These are phyloP conservation scores for Oxyteleia sp. DNA, from an alignment of 2,888 invertebrate species.

Conservation along the genomic window DNA sequence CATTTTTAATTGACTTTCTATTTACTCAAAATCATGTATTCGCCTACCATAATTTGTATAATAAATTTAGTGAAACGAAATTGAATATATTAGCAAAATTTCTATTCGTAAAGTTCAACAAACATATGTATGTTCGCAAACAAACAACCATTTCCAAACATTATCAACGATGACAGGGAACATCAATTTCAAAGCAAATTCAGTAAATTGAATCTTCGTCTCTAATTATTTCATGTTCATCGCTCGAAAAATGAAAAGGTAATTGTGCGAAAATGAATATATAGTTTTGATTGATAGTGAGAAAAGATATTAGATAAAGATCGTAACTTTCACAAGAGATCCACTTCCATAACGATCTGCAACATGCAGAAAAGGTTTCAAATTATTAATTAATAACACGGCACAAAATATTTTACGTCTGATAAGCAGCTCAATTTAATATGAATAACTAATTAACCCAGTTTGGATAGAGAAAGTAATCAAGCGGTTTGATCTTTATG, in stretches of 20 bases:
- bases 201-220: slow-evolving; percentile 1
- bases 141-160: too few species aligned
- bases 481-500: slow-evolving; percentile 28
- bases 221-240: slow-evolving; percentile 16
- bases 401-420: slow-evolving; percentile 21
- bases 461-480: slow-evolving; percentile 44
- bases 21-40: too few species aligned
- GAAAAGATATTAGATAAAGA: slow-evolving; percentile 27
- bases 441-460: slow-evolving; percentile 54
- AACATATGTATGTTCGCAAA: neutral
- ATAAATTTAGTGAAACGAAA: too few species aligned
- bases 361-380: slow-evolving; percentile 14
- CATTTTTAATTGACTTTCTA: too few species aligned
- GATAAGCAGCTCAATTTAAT: slow-evolving; percentile 34
- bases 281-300: slow-evolving; percentile 25
- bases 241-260: slow-evolving; percentile 9
- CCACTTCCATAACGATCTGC: slow-evolving; percentile 3
- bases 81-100: too few species aligned
- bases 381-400: slow-evolving; percentile 46
- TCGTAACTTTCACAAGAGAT: slow-evolving; percentile 41
- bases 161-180: too few species aligned
- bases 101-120: too few species aligned
- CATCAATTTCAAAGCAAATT: too few species aligned
- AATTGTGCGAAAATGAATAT: slow-evolving; percentile 23
- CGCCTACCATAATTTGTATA: too few species aligned